Evolutionary conservation across 2,888 invertebrate species (phyloP).

Genomic region (Seira ritae): DNA sequence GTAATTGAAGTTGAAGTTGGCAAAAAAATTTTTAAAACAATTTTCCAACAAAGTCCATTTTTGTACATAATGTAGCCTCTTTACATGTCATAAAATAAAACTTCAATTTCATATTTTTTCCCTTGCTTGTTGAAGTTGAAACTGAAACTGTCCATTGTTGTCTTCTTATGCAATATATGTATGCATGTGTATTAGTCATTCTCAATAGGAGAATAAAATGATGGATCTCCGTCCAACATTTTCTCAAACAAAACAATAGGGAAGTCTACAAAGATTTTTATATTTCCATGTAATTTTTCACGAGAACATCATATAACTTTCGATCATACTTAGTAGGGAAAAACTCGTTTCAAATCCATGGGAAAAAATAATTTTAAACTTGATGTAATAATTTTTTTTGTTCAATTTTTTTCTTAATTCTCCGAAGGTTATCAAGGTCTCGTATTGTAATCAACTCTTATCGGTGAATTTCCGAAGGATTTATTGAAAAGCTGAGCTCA

Average conservation of each 20-base stretch:
- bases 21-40: background rate
- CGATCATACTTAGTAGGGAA: background rate
- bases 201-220: background rate
- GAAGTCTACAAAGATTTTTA: slow-evolving; percentile 1
- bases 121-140: background rate
- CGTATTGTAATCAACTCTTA: slow-evolving; percentile 60
- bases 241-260: slow-evolving; percentile 17
- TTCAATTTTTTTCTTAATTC: slow-evolving; percentile 43
- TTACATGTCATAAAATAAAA: slow-evolving; percentile 1
- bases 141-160: slow-evolving; percentile 19
- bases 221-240: background rate
- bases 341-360: slow-evolving; percentile 58
- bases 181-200: background rate
- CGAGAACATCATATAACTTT: background rate
- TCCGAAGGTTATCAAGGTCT: slow-evolving; percentile 61
- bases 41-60: slow-evolving; percentile 8
- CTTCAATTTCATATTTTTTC: slow-evolving; percentile 1
- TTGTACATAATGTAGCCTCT: background rate
- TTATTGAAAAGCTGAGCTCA: slow-evolving; percentile 48
- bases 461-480: slow-evolving; percentile 58
- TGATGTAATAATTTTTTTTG: slow-evolving; percentile 53
- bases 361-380: slow-evolving; percentile 55
- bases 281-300: slow-evolving; percentile 13
- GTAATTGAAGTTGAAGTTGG: slow-evolving; percentile 17
- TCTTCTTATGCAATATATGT: slow-evolving; percentile 7